Percentiles rank a stretch among this genome's conserved stretches.
These are phyloP conservation scores for Carapus acus DNA, from an alignment of 2,797 vertebrate species.

Conservation along the genomic window DNA sequence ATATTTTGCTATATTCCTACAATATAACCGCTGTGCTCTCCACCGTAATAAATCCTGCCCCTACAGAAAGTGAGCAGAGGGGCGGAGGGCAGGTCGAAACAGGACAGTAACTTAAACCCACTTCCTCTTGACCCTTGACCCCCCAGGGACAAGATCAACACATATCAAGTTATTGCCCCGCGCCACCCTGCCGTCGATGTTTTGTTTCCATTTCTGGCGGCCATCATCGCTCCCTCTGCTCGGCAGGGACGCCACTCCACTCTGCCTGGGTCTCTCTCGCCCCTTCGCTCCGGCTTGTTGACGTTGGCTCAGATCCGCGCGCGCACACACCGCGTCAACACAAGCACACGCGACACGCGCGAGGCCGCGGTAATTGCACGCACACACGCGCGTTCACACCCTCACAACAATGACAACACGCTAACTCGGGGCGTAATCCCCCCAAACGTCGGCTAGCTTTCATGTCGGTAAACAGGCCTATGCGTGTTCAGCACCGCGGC, in stretches of 20 bases:
- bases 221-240: background rate
- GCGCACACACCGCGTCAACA: background rate
- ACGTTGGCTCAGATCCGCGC: background rate
- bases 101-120: constrained; percentile 59
- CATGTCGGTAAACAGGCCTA: background rate
- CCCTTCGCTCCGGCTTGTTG: background rate
- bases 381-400: too few species aligned
- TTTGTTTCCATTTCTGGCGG: background rate
- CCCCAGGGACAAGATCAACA: constrained; percentile 39
- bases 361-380: too few species aligned
- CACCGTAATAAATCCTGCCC: too few species aligned
- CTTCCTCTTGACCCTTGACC: constrained; percentile 58
- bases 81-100: constrained; percentile 46
- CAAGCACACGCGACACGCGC: too few species aligned
- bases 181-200: background rate
- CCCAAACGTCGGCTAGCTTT: background rate
- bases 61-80: constrained; percentile 62
- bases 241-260: background rate
- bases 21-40: too few species aligned
- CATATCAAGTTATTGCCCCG: constrained; percentile 16
- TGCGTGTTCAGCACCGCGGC: background rate
- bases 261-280: background rate
- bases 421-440: background rate
- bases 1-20: constrained; percentile 42
- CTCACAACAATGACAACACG: too few species aligned